Base-by-base conservation (phyloP, 2,888 invertebrate species). In the Aphidoletes aphidimyza region DNA sequence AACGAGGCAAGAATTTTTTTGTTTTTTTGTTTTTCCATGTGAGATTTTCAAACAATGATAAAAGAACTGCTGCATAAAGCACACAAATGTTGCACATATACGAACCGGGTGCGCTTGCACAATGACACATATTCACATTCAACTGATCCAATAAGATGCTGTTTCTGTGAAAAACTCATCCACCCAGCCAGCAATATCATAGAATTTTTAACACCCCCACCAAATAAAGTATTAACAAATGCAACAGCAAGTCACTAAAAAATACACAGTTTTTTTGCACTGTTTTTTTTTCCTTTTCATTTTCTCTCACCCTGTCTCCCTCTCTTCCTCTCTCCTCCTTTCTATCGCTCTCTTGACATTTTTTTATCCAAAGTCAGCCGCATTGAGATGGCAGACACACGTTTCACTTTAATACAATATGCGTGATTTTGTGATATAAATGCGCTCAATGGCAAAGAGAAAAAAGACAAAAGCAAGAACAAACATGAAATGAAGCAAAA, bases 391-490 rank as follows among this genome's bases (percentile, higher is more conserved):
- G 69, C 34, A 69, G 69, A 69, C 69, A 69, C 69, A 69, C 69
- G 69, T 69, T 69, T n/a, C 69, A 69, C 14, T 69, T 69, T 69
- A 30, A 69, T 69, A 69, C 17, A 30, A 14, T 14, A 69, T 69
- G 69, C 69, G 69, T 69, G 69, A 69, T 69, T 69, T 69, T 69
- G 69, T 30, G 30, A 69, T n/a, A 69, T 69, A 69, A n/a, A 69
- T 69, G 14, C 30, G 69, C 69, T n/a, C 22, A 54, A 22, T 47
- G 47, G 8, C 3, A 22, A 14, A 30, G 34, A 14, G 14, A 47
- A 19, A 47, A 47, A 47, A 26, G 69, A 69, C 69, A 69, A 69
- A n/a, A 69, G 69, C 34, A 54, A 69, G 22, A 54, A 54, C 69
- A 26, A 69, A 69, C 3, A 30, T 17, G 30, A 69, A 69, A 30